Evolutionary conservation across 2,113 vertebrate genomes (phyloP).

Genomic region (Bostrychus sinensis): DNA sequence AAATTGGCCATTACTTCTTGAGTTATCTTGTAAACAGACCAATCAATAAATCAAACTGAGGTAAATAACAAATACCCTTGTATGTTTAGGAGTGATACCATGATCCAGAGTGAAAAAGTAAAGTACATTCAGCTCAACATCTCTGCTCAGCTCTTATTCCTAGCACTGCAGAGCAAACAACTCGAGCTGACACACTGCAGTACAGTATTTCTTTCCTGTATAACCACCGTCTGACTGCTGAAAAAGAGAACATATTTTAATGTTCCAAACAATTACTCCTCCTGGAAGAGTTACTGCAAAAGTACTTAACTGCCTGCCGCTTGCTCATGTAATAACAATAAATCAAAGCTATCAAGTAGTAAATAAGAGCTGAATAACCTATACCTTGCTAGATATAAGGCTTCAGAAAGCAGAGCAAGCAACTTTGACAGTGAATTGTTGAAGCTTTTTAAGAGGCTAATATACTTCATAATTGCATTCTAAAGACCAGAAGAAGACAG

Average conservation of each 20-base stretch:
- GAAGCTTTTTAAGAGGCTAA: background rate
- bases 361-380: conserved; percentile 37
- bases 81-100: too few relatives aligned
- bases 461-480: conserved; percentile 5
- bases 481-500: conserved; percentile 3
- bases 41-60: too few relatives aligned
- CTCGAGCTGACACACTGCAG: background rate
- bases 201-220: conserved; percentile 12
- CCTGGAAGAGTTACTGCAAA: conserved; percentile 19
- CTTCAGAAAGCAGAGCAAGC: conserved; percentile 11
- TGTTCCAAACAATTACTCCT: conserved; percentile 48
- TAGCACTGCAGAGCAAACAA: conserved; percentile 7
- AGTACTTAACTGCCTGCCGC: conserved; percentile 20
- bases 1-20: too few relatives aligned
- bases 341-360: conserved; percentile 31
- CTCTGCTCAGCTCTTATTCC: background rate
- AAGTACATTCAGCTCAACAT: background rate
- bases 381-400: conserved; percentile 9
- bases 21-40: too few relatives aligned
- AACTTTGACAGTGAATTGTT: conserved; percentile 8
- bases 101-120: background rate
- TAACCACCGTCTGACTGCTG: conserved; percentile 10
- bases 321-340: conserved; percentile 35
- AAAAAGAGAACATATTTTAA: conserved; percentile 21
- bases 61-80: too few relatives aligned